A percentile compares a stretch with the other conserved stretches of the same genome.
These are phyloP conservation scores for Hydrochoerus hydrochaeris DNA, from an alignment of 2,113 vertebrate genomes.

Conservation along the genomic window DNA sequence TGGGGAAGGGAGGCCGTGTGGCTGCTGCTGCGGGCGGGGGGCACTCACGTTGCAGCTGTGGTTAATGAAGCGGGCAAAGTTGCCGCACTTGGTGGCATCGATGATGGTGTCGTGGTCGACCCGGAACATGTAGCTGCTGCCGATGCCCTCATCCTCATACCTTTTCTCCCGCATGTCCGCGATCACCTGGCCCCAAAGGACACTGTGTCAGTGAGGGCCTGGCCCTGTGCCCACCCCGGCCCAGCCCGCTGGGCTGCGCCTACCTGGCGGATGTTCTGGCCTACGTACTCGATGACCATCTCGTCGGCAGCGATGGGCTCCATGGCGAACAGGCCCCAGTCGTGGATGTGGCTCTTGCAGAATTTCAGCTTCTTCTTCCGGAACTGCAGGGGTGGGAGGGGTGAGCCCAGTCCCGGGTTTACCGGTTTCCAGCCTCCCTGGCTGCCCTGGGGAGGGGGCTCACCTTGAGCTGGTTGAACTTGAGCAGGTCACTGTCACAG, in stretches of 20 bases:
- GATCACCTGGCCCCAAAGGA: slow-evolving; percentile 90
- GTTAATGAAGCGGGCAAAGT: slow-evolving; percentile 99
- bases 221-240: fast-evolving
- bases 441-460: not conserved
- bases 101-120: slow-evolving; percentile 99
- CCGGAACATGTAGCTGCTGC: slow-evolving; percentile 99
- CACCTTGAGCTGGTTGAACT: slow-evolving; percentile 99
- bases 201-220: not conserved
- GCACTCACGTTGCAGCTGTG: slow-evolving; percentile 99
- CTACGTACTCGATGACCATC: slow-evolving; percentile 99
- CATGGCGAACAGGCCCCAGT: slow-evolving; percentile 99
- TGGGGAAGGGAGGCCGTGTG: fast-evolving
- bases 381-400: slow-evolving; percentile 87
- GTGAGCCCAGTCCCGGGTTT: fast-evolving
- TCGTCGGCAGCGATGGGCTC: slow-evolving; percentile 99
- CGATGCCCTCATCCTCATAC: slow-evolving; percentile 98
- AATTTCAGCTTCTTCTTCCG: slow-evolving; percentile 99
- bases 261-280: slow-evolving; percentile 99
- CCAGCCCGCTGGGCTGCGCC: fast-evolving
- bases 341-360: slow-evolving; percentile 98
- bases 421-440: fast-evolving
- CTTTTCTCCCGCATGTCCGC: slow-evolving; percentile 99
- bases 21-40: fast-evolving
- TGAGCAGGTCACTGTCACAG: slow-evolving; percentile 98
- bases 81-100: slow-evolving; percentile 98